These are phyloP conservation scores for Andrena hattorfiana DNA, from an alignment of 2,888 invertebrate genomes.

Conservation along the genomic window DNA sequence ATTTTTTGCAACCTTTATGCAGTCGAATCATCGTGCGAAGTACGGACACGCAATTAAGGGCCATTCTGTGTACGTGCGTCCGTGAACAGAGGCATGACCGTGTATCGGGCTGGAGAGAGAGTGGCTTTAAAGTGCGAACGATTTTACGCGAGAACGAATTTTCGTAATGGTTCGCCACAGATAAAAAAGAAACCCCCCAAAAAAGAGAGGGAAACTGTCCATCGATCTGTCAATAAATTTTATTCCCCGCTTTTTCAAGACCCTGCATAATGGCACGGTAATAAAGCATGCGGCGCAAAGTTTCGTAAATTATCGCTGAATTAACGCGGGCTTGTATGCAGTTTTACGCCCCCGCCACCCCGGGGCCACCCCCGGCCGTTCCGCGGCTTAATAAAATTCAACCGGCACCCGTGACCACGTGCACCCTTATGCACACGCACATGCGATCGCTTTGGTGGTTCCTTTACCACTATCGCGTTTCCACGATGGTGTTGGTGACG, in stretches of 20 bases:
- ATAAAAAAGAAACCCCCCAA: not conserved
- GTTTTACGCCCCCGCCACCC: conserved; percentile 9
- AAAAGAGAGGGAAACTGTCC: not conserved
- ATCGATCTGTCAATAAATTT: conserved; percentile 28
- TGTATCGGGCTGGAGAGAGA: not conserved
- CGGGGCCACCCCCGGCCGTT: not conserved
- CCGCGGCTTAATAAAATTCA: conserved; percentile 49
- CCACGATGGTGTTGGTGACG: conserved; percentile 38
- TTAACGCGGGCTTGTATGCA: conserved; percentile 27
- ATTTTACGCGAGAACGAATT: not conserved
- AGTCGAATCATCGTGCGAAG: not conserved
- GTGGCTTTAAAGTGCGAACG: conserved; percentile 1
- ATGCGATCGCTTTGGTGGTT: not conserved
- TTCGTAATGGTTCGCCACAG: conserved; percentile 3
- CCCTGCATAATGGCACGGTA: conserved; percentile 1
- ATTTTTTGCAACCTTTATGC: not conserved
- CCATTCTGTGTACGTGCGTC: not conserved
- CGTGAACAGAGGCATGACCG: not conserved
- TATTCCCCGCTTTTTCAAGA: not conserved
- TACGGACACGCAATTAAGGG: conserved; percentile 17
- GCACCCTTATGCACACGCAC: conserved; percentile 22
- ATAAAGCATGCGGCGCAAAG: conserved; percentile 30
- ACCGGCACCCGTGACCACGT: conserved; percentile 48
- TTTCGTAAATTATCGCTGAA: conserved; percentile 47
- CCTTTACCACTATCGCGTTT: not conserved